Conservation (phyloP, 2,797 vertebrate species). For the Pantherophis vulpinus region DNA sequence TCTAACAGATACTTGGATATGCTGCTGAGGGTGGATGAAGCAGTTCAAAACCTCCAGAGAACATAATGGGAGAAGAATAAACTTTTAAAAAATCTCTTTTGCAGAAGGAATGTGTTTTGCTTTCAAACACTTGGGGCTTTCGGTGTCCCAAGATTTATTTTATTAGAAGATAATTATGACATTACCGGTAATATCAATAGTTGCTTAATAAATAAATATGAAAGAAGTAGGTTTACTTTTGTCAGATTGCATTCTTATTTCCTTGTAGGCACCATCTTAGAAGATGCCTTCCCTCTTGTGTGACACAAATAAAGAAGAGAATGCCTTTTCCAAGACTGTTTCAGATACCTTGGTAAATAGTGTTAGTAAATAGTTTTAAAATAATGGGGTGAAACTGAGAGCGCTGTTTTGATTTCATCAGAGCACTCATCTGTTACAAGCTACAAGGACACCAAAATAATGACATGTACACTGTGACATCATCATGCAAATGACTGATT, state of each 20-base stretch:
- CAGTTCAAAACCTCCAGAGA: not conserved
- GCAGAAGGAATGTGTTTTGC: not conserved
- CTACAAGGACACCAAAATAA: not conserved
- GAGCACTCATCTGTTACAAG: not conserved
- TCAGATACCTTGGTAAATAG: not conserved
- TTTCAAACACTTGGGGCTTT: not conserved
- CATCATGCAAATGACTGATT: not conserved
- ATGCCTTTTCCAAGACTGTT: not conserved
- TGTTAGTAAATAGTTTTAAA: not conserved
- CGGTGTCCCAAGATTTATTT: not conserved
- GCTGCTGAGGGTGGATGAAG: not conserved
- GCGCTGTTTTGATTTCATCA: not conserved
- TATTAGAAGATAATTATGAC: not conserved
- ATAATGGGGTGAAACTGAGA: not conserved
- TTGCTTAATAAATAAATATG: not conserved
- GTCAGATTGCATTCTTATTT: not conserved
- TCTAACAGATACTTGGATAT: not conserved
- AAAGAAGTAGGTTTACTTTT: not conserved
- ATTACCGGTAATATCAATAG: not conserved
- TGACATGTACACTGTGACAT: not conserved
- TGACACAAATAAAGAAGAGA: not conserved
- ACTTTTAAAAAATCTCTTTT: not conserved
- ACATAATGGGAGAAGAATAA: not conserved
- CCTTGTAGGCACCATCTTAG: not conserved
- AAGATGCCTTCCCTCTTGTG: not conserved